These are phyloP conservation scores for Phymatocera aterrima DNA, from an alignment of 2,888 invertebrate genomes.

Conservation along the genomic window DNA sequence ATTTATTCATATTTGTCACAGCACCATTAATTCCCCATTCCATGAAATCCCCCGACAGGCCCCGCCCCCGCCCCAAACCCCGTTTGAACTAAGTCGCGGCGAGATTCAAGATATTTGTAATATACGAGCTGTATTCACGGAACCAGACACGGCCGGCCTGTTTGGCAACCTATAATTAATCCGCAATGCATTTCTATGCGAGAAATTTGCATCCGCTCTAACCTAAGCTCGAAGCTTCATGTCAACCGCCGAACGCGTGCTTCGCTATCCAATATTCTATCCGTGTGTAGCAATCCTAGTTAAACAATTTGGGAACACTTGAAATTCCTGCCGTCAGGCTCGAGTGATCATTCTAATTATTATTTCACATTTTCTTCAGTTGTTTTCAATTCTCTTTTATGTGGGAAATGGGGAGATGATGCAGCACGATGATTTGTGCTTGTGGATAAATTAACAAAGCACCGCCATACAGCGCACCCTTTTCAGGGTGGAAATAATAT, in stretches of 20 bases:
- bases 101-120: conserved; percentile 64
- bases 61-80: conserved; percentile 17
- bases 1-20: conserved; percentile 62
- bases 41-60: neutral
- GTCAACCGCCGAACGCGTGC: conserved; percentile 28
- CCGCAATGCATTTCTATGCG: conserved; percentile 52
- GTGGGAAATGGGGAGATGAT: no score
- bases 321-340: no score
- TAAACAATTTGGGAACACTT: neutral
- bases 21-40: conserved; percentile 61
- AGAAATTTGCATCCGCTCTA: conserved; percentile 61
- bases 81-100: conserved; percentile 54
- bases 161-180: conserved; percentile 64
- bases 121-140: conserved; percentile 52
- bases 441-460: no score
- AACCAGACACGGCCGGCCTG: conserved; percentile 43
- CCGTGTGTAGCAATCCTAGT: neutral
- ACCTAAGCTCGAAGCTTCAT: conserved; percentile 1
- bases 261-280: conserved; percentile 1
- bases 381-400: no score
- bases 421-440: no score
- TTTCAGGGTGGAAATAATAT: no score
- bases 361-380: no score
- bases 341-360: no score
- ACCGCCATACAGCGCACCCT: no score